A percentile compares a stretch with the other conserved stretches of the same genome.
phyloP scores from a whole-genome alignment of 2,113 vertebrate species.

The Australoheros scitulus region DNA sequence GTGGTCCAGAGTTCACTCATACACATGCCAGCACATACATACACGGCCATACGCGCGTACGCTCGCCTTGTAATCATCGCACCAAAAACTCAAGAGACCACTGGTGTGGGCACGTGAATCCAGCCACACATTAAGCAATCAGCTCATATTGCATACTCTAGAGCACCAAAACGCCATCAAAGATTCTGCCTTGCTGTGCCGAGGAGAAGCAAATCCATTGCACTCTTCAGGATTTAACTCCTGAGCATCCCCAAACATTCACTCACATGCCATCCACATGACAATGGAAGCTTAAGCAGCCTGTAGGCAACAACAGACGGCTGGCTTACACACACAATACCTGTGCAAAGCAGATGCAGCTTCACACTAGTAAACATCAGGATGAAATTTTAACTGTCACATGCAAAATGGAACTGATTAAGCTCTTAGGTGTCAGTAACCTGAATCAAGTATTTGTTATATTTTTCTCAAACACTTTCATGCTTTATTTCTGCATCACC shows the following conservation, averaged over 20 bases:
- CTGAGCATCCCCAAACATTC: constrained; percentile 51
- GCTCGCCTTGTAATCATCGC: constrained; percentile 23
- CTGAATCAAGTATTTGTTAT: not conserved
- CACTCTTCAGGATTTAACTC: constrained; percentile 58
- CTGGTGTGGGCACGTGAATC: constrained; percentile 5
- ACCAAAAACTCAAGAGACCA: constrained; percentile 14
- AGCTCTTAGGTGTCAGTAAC: constrained; percentile 1
- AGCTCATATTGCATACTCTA: constrained; percentile 8
- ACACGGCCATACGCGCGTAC: not conserved
- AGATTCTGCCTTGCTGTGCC: constrained; percentile 37
- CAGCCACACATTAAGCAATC: constrained; percentile 5
- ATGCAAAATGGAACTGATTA: constrained; percentile 6
- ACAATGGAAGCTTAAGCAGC: constrained; percentile 72
- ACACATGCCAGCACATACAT: constrained; percentile 32
- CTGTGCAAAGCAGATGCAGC: constrained; percentile 58
- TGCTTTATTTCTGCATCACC: not conserved
- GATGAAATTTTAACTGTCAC: constrained; percentile 28
- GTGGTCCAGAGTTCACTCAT: constrained; percentile 70
- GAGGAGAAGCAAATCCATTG: constrained; percentile 47
- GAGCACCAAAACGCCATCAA: constrained; percentile 9
- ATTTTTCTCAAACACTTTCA: not conserved
- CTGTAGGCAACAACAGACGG: constrained; percentile 58
- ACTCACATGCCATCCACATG: constrained; percentile 57
- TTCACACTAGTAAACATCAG: constrained; percentile 15
- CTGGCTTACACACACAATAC: constrained; percentile 58